phyloP scores from a whole-genome alignment of 2,888 invertebrate genomes.

The Athripsodes cinereus region DNA sequence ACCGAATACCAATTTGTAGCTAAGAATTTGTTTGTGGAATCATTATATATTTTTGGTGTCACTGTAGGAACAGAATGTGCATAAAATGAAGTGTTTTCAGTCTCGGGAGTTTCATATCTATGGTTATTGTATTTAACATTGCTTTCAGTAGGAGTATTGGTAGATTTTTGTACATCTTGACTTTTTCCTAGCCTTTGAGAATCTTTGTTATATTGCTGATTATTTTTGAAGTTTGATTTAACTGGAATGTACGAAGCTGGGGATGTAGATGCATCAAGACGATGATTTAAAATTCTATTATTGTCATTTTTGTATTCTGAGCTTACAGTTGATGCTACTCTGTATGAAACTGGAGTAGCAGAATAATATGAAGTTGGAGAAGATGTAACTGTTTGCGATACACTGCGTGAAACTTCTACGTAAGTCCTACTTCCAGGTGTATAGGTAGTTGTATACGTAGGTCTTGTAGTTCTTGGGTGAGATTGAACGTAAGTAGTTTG shows the following conservation, averaged over 20 bases:
- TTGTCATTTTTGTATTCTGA: not conserved
- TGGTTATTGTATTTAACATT: not conserved
- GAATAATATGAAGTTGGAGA: conserved; percentile 21
- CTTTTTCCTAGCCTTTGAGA: not conserved
- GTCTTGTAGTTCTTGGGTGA: conserved; percentile 35
- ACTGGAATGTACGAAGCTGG: conserved; percentile 5
- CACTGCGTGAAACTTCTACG: conserved; percentile 30
- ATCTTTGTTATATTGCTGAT: not conserved
- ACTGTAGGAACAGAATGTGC: conserved; percentile 34
- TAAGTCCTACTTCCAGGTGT: conserved; percentile 31
- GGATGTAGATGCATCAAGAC: conserved; percentile 17
- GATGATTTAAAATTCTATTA: not conserved
- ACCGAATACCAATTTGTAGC: conserved; percentile 17
- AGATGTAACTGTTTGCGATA: conserved; percentile 29
- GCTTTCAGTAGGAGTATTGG: not conserved
- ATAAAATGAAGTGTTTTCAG: conserved; percentile 23
- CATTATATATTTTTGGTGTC: conserved; percentile 21
- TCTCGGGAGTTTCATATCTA: not conserved
- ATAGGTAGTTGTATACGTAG: conserved; percentile 42
- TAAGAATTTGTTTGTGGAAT: conserved; percentile 7
- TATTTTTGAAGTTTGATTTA: conserved; percentile 25
- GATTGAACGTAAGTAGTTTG: conserved; percentile 18
- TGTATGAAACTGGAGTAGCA: conserved; percentile 28
- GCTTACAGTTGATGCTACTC: conserved; percentile 6
- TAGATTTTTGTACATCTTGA: not conserved